phyloP scores from a whole-genome alignment of 2,888 invertebrate genomes.

The Hipparchia semele region DNA sequence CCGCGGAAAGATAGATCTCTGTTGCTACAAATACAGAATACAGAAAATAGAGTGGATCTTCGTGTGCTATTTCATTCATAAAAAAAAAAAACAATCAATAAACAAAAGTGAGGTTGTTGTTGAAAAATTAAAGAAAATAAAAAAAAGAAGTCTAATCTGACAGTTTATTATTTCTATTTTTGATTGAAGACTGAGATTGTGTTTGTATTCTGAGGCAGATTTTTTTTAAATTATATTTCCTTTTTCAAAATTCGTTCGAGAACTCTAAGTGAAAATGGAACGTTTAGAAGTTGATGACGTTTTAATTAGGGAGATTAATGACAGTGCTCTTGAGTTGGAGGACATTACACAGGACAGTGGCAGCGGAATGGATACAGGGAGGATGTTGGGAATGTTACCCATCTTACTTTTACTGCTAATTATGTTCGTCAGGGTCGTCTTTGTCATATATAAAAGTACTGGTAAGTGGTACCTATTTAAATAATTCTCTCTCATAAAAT shows the following conservation, averaged over 20 bases:
- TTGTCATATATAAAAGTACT: conserved; percentile 57
- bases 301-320: conserved; percentile 4
- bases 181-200: too few relatives aligned
- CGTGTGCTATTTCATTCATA: background rate
- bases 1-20: conserved; percentile 25
- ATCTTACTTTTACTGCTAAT: conserved; percentile 61
- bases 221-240: too few relatives aligned
- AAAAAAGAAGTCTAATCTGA: too few relatives aligned
- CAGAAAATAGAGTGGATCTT: background rate
- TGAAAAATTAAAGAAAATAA: too few relatives aligned
- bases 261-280: conserved; percentile 23
- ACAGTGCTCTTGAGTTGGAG: conserved; percentile 24
- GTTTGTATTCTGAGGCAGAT: too few relatives aligned
- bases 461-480: conserved; percentile 39
- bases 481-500: background rate
- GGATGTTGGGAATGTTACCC: conserved; percentile 55
- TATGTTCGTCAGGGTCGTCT: conserved; percentile 62
- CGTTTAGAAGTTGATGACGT: conserved; percentile 15
- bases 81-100: background rate
- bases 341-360: background rate
- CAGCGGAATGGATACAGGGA: conserved; percentile 33
- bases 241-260: background rate
- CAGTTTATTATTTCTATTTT: too few relatives aligned
- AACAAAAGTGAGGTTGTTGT: background rate
- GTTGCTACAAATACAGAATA: background rate